These are phyloP conservation scores for Hyppa rectilinea DNA, from an alignment of 2,888 invertebrate genomes.

Conservation along the genomic window DNA sequence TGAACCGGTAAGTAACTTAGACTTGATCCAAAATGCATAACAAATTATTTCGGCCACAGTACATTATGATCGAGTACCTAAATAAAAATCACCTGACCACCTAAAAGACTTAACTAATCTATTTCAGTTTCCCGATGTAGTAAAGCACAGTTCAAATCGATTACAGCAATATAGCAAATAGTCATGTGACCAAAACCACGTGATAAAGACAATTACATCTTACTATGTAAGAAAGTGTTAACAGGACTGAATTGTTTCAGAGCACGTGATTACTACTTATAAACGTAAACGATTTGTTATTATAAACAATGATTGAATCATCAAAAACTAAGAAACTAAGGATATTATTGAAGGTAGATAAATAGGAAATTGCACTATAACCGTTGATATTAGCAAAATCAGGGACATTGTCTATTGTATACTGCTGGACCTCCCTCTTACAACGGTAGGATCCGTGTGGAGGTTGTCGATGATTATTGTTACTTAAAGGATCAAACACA, in stretches of 20 bases:
- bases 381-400: not conserved
- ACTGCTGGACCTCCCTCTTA: not conserved
- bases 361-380: not conserved
- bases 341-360: not conserved
- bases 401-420: too few species aligned
- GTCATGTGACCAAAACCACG: constrained; percentile 37
- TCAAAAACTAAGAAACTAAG: constrained; percentile 5
- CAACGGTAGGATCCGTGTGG: not conserved
- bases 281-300: constrained; percentile 31
- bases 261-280: constrained; percentile 43
- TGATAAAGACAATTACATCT: constrained; percentile 42
- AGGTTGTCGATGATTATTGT: not conserved
- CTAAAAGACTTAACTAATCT: not conserved
- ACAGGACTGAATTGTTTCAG: constrained; percentile 36
- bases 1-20: not conserved
- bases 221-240: constrained; percentile 51
- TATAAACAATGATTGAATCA: constrained; percentile 27
- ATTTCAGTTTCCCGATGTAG: not conserved
- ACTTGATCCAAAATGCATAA: not conserved
- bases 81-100: not conserved
- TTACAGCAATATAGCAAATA: constrained; percentile 1
- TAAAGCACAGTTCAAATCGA: constrained; percentile 25
- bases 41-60: not conserved
- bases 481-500: not conserved
- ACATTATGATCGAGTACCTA: not conserved